Evolutionary conservation across 2,113 vertebrate species (phyloP), one percentile per base, ranked within the genome.

Genomic region (Clarias batrachus): DNA sequence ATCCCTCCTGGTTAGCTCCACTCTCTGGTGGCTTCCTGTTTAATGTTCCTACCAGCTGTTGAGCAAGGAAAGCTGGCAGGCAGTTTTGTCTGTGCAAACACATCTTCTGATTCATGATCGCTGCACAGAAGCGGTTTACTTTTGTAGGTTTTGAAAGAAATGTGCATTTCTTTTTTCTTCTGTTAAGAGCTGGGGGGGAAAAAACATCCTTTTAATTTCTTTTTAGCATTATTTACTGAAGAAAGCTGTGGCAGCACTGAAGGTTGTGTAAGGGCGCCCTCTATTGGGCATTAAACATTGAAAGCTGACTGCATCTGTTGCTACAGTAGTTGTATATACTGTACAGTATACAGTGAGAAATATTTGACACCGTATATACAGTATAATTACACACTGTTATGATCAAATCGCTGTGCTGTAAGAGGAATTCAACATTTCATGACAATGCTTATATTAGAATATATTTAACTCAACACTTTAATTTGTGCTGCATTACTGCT

Each of bases 11-110:
- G 85, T 82, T 89, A 90, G 59, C 91, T 90, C 91, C 89, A 84
- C 52, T 88, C 91, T 93, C 91, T 60, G 82, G 90, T 92, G 92
- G 91, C 92, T 94, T 92, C 91, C 91, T 91, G 92, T 93, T 92
- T 94, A 94, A 95, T 94, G 92, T 91, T 88, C 48, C 92, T 93
- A 94, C 90, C 93, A 93, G 93, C 94, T 94, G 93, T 93, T 93
- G 92, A 93, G 92, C 90, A 93, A 91, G 92, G 92, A 91, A 93
- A 92, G 88, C 63, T 92, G 92, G 92, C 93, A 94, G 92, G 93
- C 92, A 91, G 92, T 92, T 92, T 91, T 89, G 88, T 93, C 91
- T 90, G 92, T 93, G 92, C 91, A 94, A 93, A 94, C 90, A 93
- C 88, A 87, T 86, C 82, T 85, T 57, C 52, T 33, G n/a, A 81